Evolutionary conservation across 2,888 invertebrate genomes (phyloP), one percentile per base, ranked within the genome.

Genomic region (Hypercompe scribonia): DNA sequence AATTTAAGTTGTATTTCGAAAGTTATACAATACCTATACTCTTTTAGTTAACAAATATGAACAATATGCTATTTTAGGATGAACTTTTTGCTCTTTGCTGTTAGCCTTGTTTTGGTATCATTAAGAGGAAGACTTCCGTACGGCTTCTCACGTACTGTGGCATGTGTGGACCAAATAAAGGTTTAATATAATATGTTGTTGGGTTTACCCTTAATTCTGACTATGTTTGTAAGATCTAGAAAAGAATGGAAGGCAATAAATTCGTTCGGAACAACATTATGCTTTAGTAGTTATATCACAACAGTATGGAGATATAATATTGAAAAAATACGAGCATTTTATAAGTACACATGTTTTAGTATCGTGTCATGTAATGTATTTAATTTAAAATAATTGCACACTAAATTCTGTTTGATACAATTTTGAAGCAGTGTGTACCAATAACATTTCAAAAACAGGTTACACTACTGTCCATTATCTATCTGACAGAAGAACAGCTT

Each of bases 401-500:
- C n/a, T n/a, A 65, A 39, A 65, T 18, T 24, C 1, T 18, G 13
- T 33, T 46, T 13, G 5, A 66, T 66, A 11, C 31, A 24, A 80
- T 77, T 77, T n/a, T 54, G 10, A 54, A 54, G n/a, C 24, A 54
- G 24, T n/a, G n/a, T 54, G 18, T 1, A 54, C n/a, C 24, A 78
- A 68, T 68, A 71, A 72, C 65, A 71, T 68, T 73, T 70, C 71
- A 78, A 42, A 69, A 68, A 65, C 65, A 58, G 24, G 46, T 70
- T 54, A 28, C 28, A 64, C 50, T 54, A 33, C 66, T 31, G 50
- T 50, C 73, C 28, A 70, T 70, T 46, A 65, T 36, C 24, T 24
- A 50, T 65, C 68, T 72, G 72, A 72, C 68, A 72, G 63, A 24
- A 68, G 33, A 72, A 39, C 67, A 72, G 72, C 72, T 72, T 68